These are phyloP conservation scores for Todus mexicanus DNA, from an alignment of 2,797 vertebrate genomes.

Conservation along the genomic window DNA sequence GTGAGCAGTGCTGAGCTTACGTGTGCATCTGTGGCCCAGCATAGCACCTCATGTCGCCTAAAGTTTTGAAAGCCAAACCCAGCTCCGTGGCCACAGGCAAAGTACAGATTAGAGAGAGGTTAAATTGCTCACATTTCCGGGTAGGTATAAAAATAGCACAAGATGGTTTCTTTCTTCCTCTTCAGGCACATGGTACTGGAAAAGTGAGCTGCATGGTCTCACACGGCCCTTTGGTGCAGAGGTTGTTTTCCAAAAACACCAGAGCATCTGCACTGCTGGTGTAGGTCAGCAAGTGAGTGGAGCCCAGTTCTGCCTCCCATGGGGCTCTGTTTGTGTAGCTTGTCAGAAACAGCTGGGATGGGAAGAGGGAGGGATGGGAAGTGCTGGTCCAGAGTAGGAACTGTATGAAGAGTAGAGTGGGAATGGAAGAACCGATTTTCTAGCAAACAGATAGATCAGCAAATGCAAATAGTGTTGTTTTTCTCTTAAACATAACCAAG, in stretches of 20 bases:
- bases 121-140: neutral
- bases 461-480: neutral
- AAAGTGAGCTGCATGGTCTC: neutral
- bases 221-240: accelerated
- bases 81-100: neutral
- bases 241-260: neutral
- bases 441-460: neutral
- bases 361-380: neutral
- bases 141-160: neutral
- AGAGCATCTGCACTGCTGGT: neutral
- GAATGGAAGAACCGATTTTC: neutral
- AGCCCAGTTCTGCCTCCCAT: accelerated
- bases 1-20: accelerated
- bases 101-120: neutral
- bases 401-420: neutral
- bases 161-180: neutral
- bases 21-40: neutral
- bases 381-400: neutral
- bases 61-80: neutral
- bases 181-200: neutral
- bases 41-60: neutral
- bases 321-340: neutral
- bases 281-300: neutral
- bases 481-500: neutral
- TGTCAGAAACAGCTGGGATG: neutral